A percentile compares a stretch with the other conserved stretches of the same genome.
Conservation (phyloP, 2,113 vertebrate genomes). For the Tursiops truncatus region DNA sequence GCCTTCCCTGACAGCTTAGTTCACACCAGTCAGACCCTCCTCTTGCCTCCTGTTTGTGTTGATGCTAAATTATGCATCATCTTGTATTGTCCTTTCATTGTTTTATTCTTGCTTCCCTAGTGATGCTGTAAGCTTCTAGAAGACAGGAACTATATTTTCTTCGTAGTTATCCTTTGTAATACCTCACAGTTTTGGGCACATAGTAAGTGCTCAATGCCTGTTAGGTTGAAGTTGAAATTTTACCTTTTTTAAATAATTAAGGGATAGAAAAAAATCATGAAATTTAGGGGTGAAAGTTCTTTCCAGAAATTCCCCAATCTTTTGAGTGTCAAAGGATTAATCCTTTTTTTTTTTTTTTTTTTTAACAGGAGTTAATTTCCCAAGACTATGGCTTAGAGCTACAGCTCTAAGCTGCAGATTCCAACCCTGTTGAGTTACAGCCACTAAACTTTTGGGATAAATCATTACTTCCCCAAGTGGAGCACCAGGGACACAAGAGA, state of each 20-base stretch:
- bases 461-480: conserved; percentile 27
- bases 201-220: background rate
- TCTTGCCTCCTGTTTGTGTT: background rate
- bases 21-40: background rate
- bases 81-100: background rate
- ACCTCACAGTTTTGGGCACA: background rate
- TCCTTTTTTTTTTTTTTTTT: background rate
- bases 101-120: conserved; percentile 5
- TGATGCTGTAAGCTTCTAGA: conserved; percentile 30
- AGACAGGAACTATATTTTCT: conserved; percentile 23
- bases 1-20: background rate
- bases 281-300: background rate
- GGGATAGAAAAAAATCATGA: background rate
- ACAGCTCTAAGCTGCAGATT: background rate
- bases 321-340: conserved; percentile 34
- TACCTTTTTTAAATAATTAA: conserved; percentile 19
- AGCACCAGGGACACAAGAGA: background rate
- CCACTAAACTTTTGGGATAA: background rate
- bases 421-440: background rate
- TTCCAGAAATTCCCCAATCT: background rate
- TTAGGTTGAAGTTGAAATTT: conserved; percentile 50
- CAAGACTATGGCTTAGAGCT: background rate
- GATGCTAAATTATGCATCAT: background rate
- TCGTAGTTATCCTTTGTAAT: conserved; percentile 22
- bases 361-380: background rate